Conservation (phyloP, 2,113 vertebrate genomes). For the Proterorhinus semilunaris region DNA sequence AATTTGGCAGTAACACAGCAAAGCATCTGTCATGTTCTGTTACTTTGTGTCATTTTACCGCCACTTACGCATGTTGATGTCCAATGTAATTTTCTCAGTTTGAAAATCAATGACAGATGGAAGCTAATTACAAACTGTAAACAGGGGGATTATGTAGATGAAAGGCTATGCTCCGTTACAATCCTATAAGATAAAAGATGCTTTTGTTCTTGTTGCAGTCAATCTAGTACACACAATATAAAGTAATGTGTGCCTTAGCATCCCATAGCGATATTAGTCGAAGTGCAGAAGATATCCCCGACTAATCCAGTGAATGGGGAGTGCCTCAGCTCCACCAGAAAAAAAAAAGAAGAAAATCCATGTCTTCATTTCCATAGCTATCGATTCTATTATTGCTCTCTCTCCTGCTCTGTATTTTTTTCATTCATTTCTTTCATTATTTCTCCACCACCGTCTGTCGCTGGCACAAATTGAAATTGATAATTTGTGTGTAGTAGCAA, state of each 20-base stretch:
- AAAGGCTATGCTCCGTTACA: constrained; percentile 5
- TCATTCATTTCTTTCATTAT: constrained; percentile 19
- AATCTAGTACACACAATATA: constrained; percentile 3
- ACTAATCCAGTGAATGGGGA: constrained; percentile 51
- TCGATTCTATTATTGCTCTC: constrained; percentile 49
- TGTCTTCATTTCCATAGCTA: constrained; percentile 58
- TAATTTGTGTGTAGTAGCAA: constrained; percentile 44
- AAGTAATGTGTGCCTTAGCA: constrained; percentile 22
- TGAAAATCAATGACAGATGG: constrained; percentile 43
- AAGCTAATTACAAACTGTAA: constrained; percentile 38
- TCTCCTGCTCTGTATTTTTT: constrained; percentile 14
- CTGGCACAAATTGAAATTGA: constrained; percentile 43
- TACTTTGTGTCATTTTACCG: constrained; percentile 20
- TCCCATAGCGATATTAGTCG: constrained; percentile 18
- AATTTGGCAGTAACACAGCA: constrained; percentile 45
- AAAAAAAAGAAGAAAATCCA: constrained; percentile 25
- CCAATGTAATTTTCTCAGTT: constrained; percentile 18
- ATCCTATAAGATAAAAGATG: constrained; percentile 9
- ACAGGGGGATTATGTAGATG: constrained; percentile 31
- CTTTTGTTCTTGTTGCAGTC: constrained; percentile 3
- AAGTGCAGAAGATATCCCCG: constrained; percentile 42
- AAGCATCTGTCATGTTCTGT: constrained; percentile 47
- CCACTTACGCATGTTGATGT: constrained; percentile 15
- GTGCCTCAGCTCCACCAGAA: constrained; percentile 42
- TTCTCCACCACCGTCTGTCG: constrained; percentile 26